Base-by-base conservation (phyloP, 2,113 vertebrate species). In the Crocuta crocuta region DNA sequence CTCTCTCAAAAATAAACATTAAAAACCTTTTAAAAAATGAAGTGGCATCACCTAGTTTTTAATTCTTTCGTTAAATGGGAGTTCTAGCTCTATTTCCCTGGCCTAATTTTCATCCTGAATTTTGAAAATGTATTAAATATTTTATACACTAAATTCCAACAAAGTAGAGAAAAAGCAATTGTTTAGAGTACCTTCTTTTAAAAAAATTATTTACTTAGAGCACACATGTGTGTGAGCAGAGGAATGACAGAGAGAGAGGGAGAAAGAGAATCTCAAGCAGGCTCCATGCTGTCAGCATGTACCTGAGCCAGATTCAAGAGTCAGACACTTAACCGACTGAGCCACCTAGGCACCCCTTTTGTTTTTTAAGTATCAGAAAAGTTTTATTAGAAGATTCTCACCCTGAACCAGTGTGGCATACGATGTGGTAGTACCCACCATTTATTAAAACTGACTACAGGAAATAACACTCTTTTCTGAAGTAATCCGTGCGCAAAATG, bases 341-440 rank as follows among this genome's bases (percentile, higher is more conserved):
- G 4, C 53, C 53, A 55, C 53, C 53, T 16, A 55, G 53, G 53
- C 17, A 15, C 5, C 53, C 53, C 53, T 55, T 15, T 55, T 11
- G 16, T 55, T 17, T 55, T 45, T 74, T 82, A 0, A 0, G 0
- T 82, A 86, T 92, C 98, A 95, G 97, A 53, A 98, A 98, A 98
- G 17, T 63, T 98, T 98, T 98, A 98, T 98, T 98, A 97, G 93
- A 96, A 98, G 98, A 71, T 61, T 82, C 16, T 68, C 13, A 68
- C 31, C 31, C 65, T 33, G 13, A 97, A 87, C 63, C 35, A 7
- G 39, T 93, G 35, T 0, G 35, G 21, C 65, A 12, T 66, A n/a
- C 66, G 55, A 65, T 58, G 13, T 5, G 5, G 0, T 91, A 82
- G 71, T 35, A 92, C 93, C 93, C 31, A 93, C 93, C 94, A 79